Percentiles rank a stretch among this genome's conserved stretches.
Evolutionary conservation across 2,113 vertebrate species (phyloP).

Genomic region (Elaphurus davidianus): DNA sequence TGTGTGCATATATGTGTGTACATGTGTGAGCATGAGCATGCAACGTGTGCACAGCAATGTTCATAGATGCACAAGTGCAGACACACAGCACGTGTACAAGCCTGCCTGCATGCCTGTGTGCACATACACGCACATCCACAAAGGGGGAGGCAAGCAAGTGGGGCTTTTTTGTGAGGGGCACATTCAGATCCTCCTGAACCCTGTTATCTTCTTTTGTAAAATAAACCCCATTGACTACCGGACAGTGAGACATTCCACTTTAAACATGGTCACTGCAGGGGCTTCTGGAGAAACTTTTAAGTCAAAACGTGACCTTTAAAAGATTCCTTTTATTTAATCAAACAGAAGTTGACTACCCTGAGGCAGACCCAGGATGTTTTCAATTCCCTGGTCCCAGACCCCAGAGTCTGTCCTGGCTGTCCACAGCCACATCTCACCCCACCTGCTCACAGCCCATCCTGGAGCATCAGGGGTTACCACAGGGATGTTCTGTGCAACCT

Average conservation of each 20-base stretch:
- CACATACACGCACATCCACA: accelerated
- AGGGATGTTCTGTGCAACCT: background rate
- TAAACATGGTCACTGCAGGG: background rate
- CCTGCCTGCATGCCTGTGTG: too few species aligned
- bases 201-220: background rate
- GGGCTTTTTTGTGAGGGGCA: background rate
- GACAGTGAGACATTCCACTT: background rate
- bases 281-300: background rate
- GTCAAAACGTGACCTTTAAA: background rate
- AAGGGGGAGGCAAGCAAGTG: accelerated
- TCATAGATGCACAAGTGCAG: background rate
- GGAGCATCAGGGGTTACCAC: background rate
- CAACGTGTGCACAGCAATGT: background rate
- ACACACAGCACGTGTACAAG: background rate
- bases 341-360: background rate
- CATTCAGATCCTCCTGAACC: background rate
- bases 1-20: background rate
- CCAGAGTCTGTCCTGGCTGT: background rate
- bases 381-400: background rate
- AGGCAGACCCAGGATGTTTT: background rate
- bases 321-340: background rate
- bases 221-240: background rate
- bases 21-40: background rate
- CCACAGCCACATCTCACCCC: too few species aligned
- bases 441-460: background rate